Percentiles rank a stretch among this genome's conserved stretches.
Conservation (phyloP, 2,113 vertebrate species). For the Naja naja region DNA sequence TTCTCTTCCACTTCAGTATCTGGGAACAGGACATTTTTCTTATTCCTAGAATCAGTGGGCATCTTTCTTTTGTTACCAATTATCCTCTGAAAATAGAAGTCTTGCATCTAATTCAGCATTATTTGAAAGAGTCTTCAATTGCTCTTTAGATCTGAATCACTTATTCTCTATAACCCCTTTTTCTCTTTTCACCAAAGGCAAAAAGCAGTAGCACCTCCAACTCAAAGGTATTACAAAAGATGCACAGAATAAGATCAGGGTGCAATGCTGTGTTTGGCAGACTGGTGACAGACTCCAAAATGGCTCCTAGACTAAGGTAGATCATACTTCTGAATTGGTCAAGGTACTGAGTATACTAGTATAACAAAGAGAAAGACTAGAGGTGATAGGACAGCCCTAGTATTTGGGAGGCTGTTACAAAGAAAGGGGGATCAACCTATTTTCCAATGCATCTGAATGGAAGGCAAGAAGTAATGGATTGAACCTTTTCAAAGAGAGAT, state of each 20-base stretch:
- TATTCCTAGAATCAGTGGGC: constrained; percentile 26
- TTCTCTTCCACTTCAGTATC: not conserved
- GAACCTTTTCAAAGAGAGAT: no score
- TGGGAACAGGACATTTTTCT: not conserved
- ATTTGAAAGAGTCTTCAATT: not conserved
- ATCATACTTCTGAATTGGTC: not conserved
- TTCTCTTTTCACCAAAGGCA: constrained; percentile 1
- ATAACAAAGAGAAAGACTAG: no score
- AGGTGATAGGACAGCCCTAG: no score
- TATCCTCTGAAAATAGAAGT: constrained; percentile 2
- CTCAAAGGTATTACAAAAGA: not conserved
- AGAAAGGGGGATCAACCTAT: no score
- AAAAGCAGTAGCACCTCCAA: not conserved
- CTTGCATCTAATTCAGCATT: not conserved
- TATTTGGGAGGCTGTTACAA: no score
- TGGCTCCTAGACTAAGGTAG: not conserved
- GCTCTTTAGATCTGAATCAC: not conserved
- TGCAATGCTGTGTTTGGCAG: not conserved
- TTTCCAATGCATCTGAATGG: no score
- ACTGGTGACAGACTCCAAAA: fast-evolving
- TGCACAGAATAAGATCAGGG: not conserved
- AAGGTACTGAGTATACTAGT: no score
- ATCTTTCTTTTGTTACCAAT: not conserved
- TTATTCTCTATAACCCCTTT: not conserved
- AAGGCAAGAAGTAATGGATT: no score